Evolutionary conservation across 2,113 vertebrate species (phyloP).

Genomic region (Collichthys lucidus): DNA sequence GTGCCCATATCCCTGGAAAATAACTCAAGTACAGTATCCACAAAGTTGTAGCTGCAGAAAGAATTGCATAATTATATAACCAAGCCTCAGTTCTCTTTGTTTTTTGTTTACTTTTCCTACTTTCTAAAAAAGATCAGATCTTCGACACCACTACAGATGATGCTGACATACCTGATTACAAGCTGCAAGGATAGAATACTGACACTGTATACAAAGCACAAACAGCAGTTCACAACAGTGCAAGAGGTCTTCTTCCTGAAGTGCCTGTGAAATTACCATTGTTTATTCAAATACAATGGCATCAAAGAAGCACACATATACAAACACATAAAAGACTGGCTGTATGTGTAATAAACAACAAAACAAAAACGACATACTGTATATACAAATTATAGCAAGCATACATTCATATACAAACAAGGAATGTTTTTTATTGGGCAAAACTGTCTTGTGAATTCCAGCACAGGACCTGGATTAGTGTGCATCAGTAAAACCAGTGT

Average conservation of each 20-base stretch:
- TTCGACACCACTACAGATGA: background rate
- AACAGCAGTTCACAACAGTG: slow-evolving; percentile 3
- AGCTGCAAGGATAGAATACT: background rate
- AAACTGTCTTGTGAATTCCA: too few relatives aligned
- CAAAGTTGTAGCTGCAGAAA: background rate
- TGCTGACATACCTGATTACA: background rate
- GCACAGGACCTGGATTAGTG: too few relatives aligned
- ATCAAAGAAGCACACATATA: slow-evolving; percentile 1
- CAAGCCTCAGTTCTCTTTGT: background rate
- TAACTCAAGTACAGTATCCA: background rate
- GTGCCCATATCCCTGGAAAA: slow-evolving; percentile 36
- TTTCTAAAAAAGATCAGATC: background rate
- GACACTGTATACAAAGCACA: background rate
- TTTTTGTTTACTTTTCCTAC: background rate
- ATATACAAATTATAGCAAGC: background rate
- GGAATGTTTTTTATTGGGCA: background rate
- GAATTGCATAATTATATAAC: background rate
- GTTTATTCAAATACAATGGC: background rate
- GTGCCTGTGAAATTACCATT: background rate
- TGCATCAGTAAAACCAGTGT: too few relatives aligned
- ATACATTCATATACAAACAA: background rate
- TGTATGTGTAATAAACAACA: background rate
- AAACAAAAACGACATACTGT: background rate
- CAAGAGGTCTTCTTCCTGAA: slow-evolving; percentile 3
- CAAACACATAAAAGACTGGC: background rate